Conservation (phyloP, 1,140 invertebrate genomes). For the Triops longicaudatus region DNA sequence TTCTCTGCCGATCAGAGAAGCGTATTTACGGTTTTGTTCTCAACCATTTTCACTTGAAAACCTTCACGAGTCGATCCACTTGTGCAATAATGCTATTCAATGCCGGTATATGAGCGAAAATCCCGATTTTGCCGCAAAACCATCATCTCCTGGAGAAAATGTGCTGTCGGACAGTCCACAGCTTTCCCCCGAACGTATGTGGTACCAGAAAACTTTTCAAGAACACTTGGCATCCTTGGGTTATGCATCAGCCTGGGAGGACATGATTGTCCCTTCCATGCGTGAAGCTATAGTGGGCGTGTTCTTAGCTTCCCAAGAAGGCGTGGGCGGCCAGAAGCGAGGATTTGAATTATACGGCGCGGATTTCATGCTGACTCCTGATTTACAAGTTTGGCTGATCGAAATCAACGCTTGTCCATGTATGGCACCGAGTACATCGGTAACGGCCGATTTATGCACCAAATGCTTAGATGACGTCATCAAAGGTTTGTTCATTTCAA, state of each 20-base stretch:
- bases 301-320: conserved; percentile 68
- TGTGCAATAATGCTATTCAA: conserved; percentile 90
- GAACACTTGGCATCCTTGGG: conserved; percentile 56
- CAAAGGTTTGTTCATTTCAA: conserved; percentile 59
- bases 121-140: conserved; percentile 54
- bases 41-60: conserved; percentile 80
- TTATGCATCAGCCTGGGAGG: conserved; percentile 63
- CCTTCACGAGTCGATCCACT: conserved; percentile 84
- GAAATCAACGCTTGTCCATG: conserved; percentile 92
- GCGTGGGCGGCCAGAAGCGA: conserved; percentile 74
- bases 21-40: conserved; percentile 86
- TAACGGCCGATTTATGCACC: conserved; percentile 74
- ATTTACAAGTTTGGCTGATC: conserved; percentile 82
- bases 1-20: conserved; percentile 49
- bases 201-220: conserved; percentile 69
- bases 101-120: conserved; percentile 69
- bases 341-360: conserved; percentile 89
- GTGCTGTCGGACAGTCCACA: conserved; percentile 28
- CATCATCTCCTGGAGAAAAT: conserved; percentile 54
- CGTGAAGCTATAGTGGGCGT: conserved; percentile 76
- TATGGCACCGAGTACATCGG: conserved; percentile 76
- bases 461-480: conserved; percentile 83
- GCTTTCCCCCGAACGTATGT: conserved; percentile 71
- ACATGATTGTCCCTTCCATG: conserved; percentile 81
- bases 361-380: conserved; percentile 83